Percentiles rank a stretch among this genome's conserved stretches.
These are phyloP conservation scores for Tragulus kanchil DNA, from an alignment of 2,113 vertebrate genomes.

Conservation along the genomic window DNA sequence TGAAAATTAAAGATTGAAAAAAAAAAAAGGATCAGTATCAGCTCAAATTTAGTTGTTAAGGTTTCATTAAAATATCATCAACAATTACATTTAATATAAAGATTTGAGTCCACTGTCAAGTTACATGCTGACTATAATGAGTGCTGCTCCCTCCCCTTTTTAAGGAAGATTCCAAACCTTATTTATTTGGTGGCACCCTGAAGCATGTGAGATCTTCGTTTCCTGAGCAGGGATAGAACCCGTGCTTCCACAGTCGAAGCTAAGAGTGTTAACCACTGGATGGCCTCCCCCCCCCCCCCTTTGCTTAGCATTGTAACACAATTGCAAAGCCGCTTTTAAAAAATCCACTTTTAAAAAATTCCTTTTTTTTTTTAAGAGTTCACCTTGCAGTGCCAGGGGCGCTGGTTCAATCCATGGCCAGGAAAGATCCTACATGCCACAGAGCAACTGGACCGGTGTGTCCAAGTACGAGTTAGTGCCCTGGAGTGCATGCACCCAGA, in stretches of 20 bases:
- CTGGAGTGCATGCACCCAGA: too few relatives aligned
- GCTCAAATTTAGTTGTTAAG: background rate
- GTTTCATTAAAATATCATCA: constrained; percentile 26
- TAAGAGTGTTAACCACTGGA: background rate
- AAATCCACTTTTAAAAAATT: background rate
- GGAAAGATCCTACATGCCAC: too few relatives aligned
- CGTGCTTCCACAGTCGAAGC: background rate
- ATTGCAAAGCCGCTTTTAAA: background rate
- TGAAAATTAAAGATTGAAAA: background rate
- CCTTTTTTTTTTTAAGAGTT: too few relatives aligned
- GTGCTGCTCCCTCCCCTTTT: background rate
- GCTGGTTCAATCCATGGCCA: too few relatives aligned
- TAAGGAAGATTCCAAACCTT: background rate
- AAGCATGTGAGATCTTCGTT: background rate
- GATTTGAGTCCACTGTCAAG: background rate
- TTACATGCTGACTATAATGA: background rate
- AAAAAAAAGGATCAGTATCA: background rate
- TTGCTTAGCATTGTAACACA: background rate
- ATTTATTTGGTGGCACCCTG: background rate
- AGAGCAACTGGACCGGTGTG: too few relatives aligned
- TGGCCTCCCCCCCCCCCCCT: background rate
- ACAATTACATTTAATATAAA: constrained; percentile 8
- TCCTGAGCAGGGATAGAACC: background rate
- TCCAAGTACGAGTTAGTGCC: too few relatives aligned
- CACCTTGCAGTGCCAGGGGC: too few relatives aligned